A percentile compares a stretch with the other conserved stretches of the same genome.
Conservation (phyloP, 2,797 vertebrate species). For the Notamacropus eugenii region DNA sequence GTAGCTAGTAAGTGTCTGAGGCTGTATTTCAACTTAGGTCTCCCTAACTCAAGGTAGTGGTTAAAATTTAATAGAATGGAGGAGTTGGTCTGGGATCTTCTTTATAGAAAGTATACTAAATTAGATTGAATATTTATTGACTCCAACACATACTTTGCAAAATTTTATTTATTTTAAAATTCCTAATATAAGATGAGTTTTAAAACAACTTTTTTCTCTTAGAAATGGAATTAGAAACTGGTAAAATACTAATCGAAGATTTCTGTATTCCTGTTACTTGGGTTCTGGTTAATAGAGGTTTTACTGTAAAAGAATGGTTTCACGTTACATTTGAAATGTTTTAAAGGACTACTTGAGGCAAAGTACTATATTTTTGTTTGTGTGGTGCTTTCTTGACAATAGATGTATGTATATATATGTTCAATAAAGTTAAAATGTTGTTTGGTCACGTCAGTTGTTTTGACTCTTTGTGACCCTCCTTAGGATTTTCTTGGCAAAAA, state of each 20-base stretch:
- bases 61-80: neutral
- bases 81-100: neutral
- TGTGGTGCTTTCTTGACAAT: neutral
- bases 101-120: neutral
- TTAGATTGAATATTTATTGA: neutral
- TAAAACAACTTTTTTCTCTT: neutral
- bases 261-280: slow-evolving; percentile 21
- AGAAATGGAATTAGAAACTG: neutral
- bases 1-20: neutral
- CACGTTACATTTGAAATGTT: neutral
- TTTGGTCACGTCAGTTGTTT: neutral
- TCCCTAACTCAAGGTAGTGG: neutral
- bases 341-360: neutral
- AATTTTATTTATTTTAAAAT: neutral
- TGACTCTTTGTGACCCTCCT: neutral
- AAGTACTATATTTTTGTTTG: neutral
- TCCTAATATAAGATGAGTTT: neutral
- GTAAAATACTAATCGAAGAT: neutral
- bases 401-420: neutral
- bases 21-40: neutral
- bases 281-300: slow-evolving; percentile 37
- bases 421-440: slow-evolving; percentile 11
- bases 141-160: neutral
- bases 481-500: neutral
- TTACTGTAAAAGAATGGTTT: slow-evolving; percentile 54